Evolutionary conservation across 2,888 invertebrate genomes (phyloP).

Genomic region (Machimus atricapillus): DNA sequence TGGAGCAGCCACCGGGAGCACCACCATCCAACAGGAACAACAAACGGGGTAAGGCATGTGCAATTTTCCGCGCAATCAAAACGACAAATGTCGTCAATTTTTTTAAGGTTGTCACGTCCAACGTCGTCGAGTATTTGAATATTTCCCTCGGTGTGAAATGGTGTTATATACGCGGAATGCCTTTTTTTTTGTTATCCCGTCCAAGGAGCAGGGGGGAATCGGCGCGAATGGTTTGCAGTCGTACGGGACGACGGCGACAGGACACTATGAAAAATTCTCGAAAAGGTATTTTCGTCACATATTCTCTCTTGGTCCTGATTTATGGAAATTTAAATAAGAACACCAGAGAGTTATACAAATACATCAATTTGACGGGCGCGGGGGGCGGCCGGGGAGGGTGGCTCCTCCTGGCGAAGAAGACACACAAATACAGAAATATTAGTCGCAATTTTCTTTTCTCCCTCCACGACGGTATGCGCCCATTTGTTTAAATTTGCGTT

Average conservation of each 20-base stretch:
- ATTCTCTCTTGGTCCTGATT: slow-evolving; percentile 48
- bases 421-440: slow-evolving; percentile 38
- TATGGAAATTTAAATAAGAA: slow-evolving; percentile 52
- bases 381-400: neutral
- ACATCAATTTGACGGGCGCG: slow-evolving; percentile 43
- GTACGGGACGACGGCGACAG: neutral
- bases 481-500: slow-evolving; percentile 40
- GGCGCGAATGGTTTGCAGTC: slow-evolving; percentile 34
- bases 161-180: neutral
- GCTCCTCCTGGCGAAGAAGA: neutral
- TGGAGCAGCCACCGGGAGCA: neutral
- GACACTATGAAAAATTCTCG: slow-evolving; percentile 33
- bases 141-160: slow-evolving; percentile 15
- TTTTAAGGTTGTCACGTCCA: slow-evolving; percentile 52
- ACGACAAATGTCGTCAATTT: slow-evolving; percentile 53
- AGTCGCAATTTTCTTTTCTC: slow-evolving; percentile 30
- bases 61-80: slow-evolving; percentile 52
- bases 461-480: slow-evolving; percentile 4
- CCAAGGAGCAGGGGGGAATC: neutral
- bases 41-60: slow-evolving; percentile 44
- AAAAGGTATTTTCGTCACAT: slow-evolving; percentile 43
- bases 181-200: neutral
- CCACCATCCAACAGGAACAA: neutral
- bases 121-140: slow-evolving; percentile 46
- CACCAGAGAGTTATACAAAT: slow-evolving; percentile 48